Evolutionary conservation across 2,113 vertebrate genomes (phyloP).

Genomic region (Ameiurus melas): DNA sequence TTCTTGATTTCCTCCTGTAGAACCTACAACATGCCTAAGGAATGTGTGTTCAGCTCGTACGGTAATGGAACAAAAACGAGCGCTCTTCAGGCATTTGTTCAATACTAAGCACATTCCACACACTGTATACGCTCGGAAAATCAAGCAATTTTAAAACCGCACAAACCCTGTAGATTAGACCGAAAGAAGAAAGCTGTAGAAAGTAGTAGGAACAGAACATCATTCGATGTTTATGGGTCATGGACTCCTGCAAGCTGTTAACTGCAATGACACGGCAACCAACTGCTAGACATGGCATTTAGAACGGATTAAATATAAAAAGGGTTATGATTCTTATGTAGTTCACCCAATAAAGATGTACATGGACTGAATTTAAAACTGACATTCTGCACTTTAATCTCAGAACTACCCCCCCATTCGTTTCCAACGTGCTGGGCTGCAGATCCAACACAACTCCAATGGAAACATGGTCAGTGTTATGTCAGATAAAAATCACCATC

Average conservation of each 20-base stretch:
- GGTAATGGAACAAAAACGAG: neutral
- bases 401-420: neutral
- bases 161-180: neutral
- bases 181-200: neutral
- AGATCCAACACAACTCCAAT: too few species aligned
- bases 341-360: slow-evolving; percentile 4
- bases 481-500: neutral
- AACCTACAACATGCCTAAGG: neutral
- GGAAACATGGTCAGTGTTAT: neutral
- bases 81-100: neutral
- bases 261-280: neutral
- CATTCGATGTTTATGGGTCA: slow-evolving; percentile 1
- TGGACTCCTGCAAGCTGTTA: neutral
- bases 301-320: slow-evolving; percentile 1
- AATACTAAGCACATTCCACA: neutral
- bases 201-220: neutral
- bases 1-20: neutral
- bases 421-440: neutral
- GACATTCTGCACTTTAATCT: neutral
- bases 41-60: neutral
- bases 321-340: neutral
- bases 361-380: neutral
- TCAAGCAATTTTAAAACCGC: neutral
- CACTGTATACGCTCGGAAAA: neutral
- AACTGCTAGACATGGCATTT: neutral